phyloP scores from a whole-genome alignment of 2,113 vertebrate species.

The Ia io region DNA sequence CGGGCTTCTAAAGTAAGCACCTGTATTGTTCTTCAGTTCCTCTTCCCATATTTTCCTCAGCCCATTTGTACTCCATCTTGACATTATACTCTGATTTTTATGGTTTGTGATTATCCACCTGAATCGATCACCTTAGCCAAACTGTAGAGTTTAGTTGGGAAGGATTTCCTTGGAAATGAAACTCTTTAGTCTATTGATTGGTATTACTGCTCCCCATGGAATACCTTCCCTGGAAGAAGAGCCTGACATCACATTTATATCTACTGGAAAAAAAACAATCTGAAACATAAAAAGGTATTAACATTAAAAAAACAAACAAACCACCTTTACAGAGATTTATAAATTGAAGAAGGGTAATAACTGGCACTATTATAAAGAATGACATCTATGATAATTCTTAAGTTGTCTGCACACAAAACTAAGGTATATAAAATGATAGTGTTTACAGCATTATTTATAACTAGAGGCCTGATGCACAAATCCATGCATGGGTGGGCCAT shows the following conservation, averaged over 20 bases:
- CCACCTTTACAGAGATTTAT: neutral
- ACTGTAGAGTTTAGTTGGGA: neutral
- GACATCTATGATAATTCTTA: neutral
- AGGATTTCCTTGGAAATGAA: neutral
- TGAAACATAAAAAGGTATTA: neutral
- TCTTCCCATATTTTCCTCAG: neutral
- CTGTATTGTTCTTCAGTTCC: neutral
- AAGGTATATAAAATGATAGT: neutral
- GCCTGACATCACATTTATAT: neutral
- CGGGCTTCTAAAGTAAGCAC: neutral
- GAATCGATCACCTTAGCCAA: neutral
- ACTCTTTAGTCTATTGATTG: neutral
- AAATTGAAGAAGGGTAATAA: neutral
- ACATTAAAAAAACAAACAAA: neutral
- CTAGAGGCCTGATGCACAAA: no score
- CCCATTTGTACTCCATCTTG: neutral
- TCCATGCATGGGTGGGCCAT: no score
- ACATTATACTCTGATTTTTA: neutral
- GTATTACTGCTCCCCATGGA: neutral
- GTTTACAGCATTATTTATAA: neutral
- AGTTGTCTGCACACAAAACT: neutral
- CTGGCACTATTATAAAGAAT: neutral
- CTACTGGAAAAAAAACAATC: neutral
- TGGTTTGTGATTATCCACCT: neutral
- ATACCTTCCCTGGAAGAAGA: neutral